Evolutionary conservation across 2,797 vertebrate genomes (phyloP), one percentile per base, ranked within the genome.

Genomic region (Gallinago solitaria): DNA sequence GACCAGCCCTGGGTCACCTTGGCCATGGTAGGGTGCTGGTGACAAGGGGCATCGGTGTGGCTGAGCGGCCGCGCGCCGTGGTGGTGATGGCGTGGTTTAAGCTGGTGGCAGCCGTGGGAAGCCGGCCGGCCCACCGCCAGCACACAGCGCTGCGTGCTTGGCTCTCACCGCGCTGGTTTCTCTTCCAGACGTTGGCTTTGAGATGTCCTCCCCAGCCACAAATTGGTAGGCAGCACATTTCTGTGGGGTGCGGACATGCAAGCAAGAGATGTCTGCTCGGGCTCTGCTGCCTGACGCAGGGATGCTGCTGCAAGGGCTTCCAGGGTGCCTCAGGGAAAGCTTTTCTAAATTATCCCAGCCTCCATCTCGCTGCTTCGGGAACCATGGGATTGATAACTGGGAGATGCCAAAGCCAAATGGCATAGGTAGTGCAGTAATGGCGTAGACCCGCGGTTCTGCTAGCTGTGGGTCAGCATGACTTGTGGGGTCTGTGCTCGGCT

Each of bases 21-120:
- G 83, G 69, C 51, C 1, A 0, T 32, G 35, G 73, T 25, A 33
- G 45, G 77, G 35, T 54, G 67, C 50, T 76, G 2, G 1, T 3
- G 24, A 27, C 54, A 8, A 28, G 57, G 50, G 83, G 4, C 28
- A 1, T 9, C 53, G 59, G 32, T 30, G 56, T 77, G 79, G 32
- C 75, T 71, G 75, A 2, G 10, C 32, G 33, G 54, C 56, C n/a
- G 0, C 0, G 9, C 18, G 3, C 33, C 0, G 0, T 24, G 37
- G 43, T 0, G 0, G 45, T 64, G 86, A 20, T 0, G 0, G 15
- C 0, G 0, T 4, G 9, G 33, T 82, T 76, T 82, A 70, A n/a
- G 45, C 25, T 1, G 4, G 37, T 57, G 83, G 79, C 0, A 0
- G 35, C 54, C 1, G 13, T 28, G 69, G 83, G 63, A 90, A 45